Evolutionary conservation across 2,113 vertebrate species (phyloP).

Genomic region (Helogale parvula): DNA sequence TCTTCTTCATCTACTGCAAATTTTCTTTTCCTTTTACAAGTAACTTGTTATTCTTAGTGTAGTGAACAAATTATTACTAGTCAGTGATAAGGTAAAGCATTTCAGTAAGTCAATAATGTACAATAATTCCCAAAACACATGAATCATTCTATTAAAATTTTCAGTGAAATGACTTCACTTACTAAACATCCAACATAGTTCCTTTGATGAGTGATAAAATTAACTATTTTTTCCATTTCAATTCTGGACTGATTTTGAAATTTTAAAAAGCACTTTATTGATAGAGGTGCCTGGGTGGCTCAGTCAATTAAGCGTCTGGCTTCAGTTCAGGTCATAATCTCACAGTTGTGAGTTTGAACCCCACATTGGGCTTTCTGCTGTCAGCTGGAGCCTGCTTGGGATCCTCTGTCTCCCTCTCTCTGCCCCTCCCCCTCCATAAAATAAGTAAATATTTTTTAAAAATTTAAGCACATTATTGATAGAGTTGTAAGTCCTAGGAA

Average conservation of each 20-base stretch:
- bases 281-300: background rate
- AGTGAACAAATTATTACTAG: slow-evolving; percentile 47
- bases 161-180: background rate
- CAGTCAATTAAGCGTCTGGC: too few relatives aligned
- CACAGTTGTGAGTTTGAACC: too few relatives aligned
- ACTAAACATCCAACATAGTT: background rate
- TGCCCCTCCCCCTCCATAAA: too few relatives aligned
- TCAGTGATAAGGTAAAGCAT: background rate
- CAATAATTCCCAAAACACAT: slow-evolving; percentile 25
- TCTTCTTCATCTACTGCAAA: background rate
- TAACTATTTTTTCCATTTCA: slow-evolving; percentile 40
- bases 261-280: background rate
- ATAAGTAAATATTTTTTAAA: too few relatives aligned
- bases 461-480: background rate
- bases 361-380: too few relatives aligned
- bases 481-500: background rate
- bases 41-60: slow-evolving; percentile 35
- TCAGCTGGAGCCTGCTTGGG: too few relatives aligned
- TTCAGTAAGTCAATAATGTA: slow-evolving; percentile 20
- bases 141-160: slow-evolving; percentile 36
- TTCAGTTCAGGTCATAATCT: too few relatives aligned
- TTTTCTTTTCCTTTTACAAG: slow-evolving; percentile 34
- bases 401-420: too few relatives aligned
- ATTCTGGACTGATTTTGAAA: slow-evolving; percentile 51
- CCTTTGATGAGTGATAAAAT: slow-evolving; percentile 38